Evolutionary conservation across 2,888 invertebrate species (phyloP).

Genomic region (Muscina levida): DNA sequence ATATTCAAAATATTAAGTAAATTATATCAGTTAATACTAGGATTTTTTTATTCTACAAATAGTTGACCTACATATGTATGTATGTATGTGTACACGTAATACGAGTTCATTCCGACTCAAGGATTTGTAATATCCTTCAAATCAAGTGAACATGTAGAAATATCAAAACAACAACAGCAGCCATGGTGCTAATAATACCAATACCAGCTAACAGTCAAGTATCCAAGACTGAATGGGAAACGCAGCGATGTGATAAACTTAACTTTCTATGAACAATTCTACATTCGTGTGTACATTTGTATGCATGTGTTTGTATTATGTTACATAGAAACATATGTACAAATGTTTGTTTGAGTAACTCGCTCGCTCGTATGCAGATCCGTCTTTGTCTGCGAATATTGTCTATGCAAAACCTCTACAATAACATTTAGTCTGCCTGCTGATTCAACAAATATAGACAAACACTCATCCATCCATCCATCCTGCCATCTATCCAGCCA

Average conservation of each 20-base stretch:
- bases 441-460: conserved; percentile 69
- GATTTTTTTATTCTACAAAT: conserved; percentile 3
- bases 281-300: neutral
- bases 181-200: conserved; percentile 21
- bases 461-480: conserved; percentile 57
- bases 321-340: conserved; percentile 21
- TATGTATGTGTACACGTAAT: no score
- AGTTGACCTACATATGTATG: conserved; percentile 31
- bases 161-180: conserved; percentile 31
- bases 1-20: no score
- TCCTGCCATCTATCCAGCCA: conserved; percentile 39
- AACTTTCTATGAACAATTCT: conserved; percentile 19
- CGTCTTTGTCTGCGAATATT: conserved; percentile 19
- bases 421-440: conserved; percentile 56
- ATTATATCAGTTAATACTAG: neutral
- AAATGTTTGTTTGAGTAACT: conserved; percentile 50
- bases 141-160: conserved; percentile 46
- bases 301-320: neutral
- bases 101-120: conserved; percentile 49
- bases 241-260: conserved; percentile 56
- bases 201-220: conserved; percentile 26
- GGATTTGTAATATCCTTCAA: conserved; percentile 64
- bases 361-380: conserved; percentile 2
- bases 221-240: conserved; percentile 58
- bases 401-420: conserved; percentile 37